Evolutionary conservation across 2,797 vertebrate genomes (phyloP).

Genomic region (Monodelphis domestica): DNA sequence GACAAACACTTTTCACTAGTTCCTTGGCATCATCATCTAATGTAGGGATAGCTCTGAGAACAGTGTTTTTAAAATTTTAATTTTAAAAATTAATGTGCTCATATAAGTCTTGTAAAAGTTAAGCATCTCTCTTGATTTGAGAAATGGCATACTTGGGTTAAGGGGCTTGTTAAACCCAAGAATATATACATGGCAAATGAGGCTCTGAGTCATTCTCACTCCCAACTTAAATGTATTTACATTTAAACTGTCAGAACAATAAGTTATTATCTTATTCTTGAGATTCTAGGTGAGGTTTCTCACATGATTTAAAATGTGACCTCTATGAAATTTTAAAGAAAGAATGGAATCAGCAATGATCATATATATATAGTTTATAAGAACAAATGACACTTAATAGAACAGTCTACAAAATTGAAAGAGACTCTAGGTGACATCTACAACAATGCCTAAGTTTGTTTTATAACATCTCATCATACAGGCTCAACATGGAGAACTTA

Average conservation of each 20-base stretch:
- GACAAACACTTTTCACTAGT: slow-evolving; percentile 39
- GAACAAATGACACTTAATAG: neutral
- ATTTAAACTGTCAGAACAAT: neutral
- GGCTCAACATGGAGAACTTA: neutral
- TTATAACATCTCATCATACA: neutral
- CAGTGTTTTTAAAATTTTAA: slow-evolving; percentile 10
- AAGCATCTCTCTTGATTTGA: neutral
- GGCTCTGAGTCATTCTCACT: neutral
- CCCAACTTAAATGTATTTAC: neutral
- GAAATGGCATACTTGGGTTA: neutral
- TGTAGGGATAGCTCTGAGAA: slow-evolving; percentile 52
- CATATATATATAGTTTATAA: neutral
- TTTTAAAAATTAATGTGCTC: slow-evolving; percentile 30
- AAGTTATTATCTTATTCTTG: neutral
- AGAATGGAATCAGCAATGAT: slow-evolving; percentile 32
- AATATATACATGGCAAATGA: neutral
- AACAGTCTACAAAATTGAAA: neutral
- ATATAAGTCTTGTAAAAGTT: slow-evolving; percentile 29
- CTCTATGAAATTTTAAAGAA: slow-evolving; percentile 9
- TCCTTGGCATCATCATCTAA: slow-evolving; percentile 57
- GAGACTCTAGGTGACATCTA: neutral
- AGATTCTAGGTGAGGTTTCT: neutral
- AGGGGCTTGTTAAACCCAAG: neutral
- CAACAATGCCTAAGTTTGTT: neutral
- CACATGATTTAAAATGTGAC: slow-evolving; percentile 33